A percentile compares a stretch with the other conserved stretches of the same genome.
Evolutionary conservation across 1,140 invertebrate genomes (phyloP).

Genomic region (Anoplophora glabripennis): DNA sequence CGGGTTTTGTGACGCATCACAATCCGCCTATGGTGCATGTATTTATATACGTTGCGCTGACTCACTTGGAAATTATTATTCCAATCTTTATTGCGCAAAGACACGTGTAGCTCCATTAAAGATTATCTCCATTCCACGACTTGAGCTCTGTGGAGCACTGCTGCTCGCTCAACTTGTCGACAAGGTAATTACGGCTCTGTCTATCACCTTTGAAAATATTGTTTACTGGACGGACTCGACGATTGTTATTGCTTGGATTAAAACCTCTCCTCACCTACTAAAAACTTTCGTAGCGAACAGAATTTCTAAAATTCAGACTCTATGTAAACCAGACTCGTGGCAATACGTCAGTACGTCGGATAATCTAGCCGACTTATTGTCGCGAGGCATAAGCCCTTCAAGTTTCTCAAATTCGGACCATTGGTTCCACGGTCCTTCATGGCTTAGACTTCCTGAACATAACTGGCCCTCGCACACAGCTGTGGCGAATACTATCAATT

Average conservation of each 20-base stretch:
- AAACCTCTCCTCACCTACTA: neutral
- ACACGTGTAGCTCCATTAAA: conserved; percentile 39
- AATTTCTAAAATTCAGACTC: neutral
- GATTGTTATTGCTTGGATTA: conserved; percentile 17
- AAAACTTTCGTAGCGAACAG: conserved; percentile 11
- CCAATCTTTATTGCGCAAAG: conserved; percentile 31
- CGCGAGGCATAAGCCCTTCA: neutral
- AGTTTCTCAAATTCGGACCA: conserved; percentile 9
- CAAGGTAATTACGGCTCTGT: neutral
- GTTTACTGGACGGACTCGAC: conserved; percentile 17
- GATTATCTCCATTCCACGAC: conserved; percentile 31
- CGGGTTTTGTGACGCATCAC: conserved; percentile 36
- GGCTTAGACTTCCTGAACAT: conserved; percentile 11
- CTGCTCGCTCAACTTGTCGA: conserved; percentile 25
- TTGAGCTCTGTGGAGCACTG: conserved; percentile 37
- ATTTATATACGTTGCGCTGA: conserved; percentile 31
- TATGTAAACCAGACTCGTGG: neutral
- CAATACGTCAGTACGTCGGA: conserved; percentile 9
- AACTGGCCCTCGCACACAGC: neutral
- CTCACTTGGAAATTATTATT: neutral
- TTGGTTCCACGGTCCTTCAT: conserved; percentile 24
- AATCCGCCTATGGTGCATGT: conserved; percentile 26
- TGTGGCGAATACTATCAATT: neutral
- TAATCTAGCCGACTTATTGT: conserved; percentile 22
- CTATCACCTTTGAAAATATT: conserved; percentile 3